A percentile compares a stretch with the other conserved stretches of the same genome.
Evolutionary conservation across 1,140 invertebrate species (phyloP).

Genomic region (Anagrus nilaparvatae): DNA sequence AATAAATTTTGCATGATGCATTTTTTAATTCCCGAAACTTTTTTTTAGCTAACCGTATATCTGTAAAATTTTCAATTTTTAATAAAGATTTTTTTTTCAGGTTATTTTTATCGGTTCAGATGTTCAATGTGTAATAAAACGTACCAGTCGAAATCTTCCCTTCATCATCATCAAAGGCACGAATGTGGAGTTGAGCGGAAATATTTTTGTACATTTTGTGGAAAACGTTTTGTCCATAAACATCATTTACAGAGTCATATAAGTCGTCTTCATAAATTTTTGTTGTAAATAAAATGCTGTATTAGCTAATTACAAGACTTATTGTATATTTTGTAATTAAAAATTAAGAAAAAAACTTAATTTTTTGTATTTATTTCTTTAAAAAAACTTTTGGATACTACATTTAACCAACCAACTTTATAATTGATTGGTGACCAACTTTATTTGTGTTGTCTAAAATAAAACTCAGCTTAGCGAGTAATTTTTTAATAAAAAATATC

Average conservation of each 20-base stretch:
- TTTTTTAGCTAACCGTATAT: neutral
- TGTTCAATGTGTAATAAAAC: constrained; percentile 25
- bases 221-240: constrained; percentile 27
- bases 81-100: constrained; percentile 17
- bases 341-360: too few species aligned
- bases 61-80: too few species aligned
- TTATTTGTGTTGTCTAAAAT: too few species aligned
- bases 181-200: constrained; percentile 31
- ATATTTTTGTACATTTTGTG: constrained; percentile 32
- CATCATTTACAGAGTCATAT: constrained; percentile 40
- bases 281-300: too few species aligned
- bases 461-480: too few species aligned
- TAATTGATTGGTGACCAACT: too few species aligned
- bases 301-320: too few species aligned
- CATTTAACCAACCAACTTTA: too few species aligned
- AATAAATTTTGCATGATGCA: neutral
- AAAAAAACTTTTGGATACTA: too few species aligned
- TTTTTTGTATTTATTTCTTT: too few species aligned
- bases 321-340: too few species aligned
- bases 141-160: constrained; percentile 24
- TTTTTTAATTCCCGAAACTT: constrained; percentile 3
- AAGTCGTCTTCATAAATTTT: constrained; percentile 29
- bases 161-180: constrained; percentile 15
- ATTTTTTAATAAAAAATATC: too few species aligned
- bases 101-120: constrained; percentile 9